Conservation (phyloP, 2,113 vertebrate species). For the Hiodon tergisus region DNA sequence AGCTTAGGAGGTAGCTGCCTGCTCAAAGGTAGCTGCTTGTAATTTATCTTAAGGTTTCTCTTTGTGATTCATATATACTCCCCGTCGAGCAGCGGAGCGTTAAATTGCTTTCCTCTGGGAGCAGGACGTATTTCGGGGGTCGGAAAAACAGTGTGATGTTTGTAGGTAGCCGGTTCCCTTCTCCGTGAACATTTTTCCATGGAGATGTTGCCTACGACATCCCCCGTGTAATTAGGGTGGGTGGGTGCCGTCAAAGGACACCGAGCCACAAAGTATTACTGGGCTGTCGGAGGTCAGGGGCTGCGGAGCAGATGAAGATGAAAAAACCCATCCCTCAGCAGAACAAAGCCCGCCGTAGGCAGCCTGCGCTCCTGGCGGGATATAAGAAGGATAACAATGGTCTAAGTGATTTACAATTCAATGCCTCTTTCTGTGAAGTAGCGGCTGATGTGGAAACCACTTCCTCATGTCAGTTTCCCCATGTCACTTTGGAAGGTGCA, state of each 20-base stretch:
- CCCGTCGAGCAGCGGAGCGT: slow-evolving; percentile 64
- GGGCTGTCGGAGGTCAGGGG: slow-evolving; percentile 44
- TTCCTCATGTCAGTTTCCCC: too few relatives aligned
- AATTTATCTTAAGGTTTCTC: slow-evolving; percentile 66
- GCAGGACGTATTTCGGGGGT: slow-evolving; percentile 58
- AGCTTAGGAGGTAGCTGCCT: background rate
- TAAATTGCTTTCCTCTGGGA: slow-evolving; percentile 82
- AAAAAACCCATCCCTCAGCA: slow-evolving; percentile 12
- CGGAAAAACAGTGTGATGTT: slow-evolving; percentile 44
- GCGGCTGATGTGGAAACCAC: too few relatives aligned
- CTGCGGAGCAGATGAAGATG: slow-evolving; percentile 27
- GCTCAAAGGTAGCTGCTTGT: slow-evolving; percentile 59
- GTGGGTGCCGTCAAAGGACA: slow-evolving; percentile 35
- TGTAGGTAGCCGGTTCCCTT: background rate
- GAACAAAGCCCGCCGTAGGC: background rate
- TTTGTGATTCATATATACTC: slow-evolving; percentile 66
- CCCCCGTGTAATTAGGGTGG: slow-evolving; percentile 54
- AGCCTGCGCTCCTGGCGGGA: background rate
- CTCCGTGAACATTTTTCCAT: slow-evolving; percentile 32
- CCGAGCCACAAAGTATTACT: slow-evolving; percentile 31
- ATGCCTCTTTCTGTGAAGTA: background rate
- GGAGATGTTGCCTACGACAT: slow-evolving; percentile 50
- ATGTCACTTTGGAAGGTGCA: too few relatives aligned
- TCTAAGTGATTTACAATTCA: background rate
- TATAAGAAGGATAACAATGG: background rate